Base-by-base conservation (phyloP, 2,888 invertebrate genomes). In the Drosophila testacea region DNA sequence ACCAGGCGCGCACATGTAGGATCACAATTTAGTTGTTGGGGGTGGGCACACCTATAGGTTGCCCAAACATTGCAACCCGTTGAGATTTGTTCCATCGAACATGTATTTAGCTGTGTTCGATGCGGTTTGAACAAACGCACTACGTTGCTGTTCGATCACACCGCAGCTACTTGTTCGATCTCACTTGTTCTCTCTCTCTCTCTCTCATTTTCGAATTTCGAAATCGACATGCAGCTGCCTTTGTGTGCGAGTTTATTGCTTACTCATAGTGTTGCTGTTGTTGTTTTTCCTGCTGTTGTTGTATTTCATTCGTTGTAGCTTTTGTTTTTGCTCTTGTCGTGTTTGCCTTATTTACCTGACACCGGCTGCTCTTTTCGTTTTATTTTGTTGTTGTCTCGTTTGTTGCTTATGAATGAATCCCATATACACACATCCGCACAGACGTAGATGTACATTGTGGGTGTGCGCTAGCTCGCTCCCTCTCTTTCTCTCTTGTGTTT, bases 301-400 rank as follows among this genome's bases (percentile, higher is more conserved):
- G 32, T 46, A 46, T 69, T 64, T 56, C 42, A 50, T 51, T 46
- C 16, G 63, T 42, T 56, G 47, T 46, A 27, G 36, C 57, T 77
- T 75, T 81, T 61, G 65, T 61, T 69, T 63, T 69, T 55, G 54
- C 34, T 80, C 55, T 28, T 66, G 54, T 62, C 51, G 48, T 38
- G 48, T 47, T 57, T 55, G 52, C 54, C 54, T 64, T 81, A 83
- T 86, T 87, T 82, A 73, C 70, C 69, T 63, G 71, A 65, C 73
- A 85, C 88, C 88, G 82, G 88, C 82, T 85, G 88, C 73, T 79
- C 62, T 56, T 69, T 73, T 63, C 41, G 66, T 51, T 71, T 55
- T 59, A 22, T 32, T 36, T 59, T 54, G 6, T 34, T 27, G 13
- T 55, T 83, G 69, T 66, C 69, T 74, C 62, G 61, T 69, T 65